These are phyloP conservation scores for Grammomys dolichurus DNA, from an alignment of 2,113 vertebrate species.

Conservation along the genomic window DNA sequence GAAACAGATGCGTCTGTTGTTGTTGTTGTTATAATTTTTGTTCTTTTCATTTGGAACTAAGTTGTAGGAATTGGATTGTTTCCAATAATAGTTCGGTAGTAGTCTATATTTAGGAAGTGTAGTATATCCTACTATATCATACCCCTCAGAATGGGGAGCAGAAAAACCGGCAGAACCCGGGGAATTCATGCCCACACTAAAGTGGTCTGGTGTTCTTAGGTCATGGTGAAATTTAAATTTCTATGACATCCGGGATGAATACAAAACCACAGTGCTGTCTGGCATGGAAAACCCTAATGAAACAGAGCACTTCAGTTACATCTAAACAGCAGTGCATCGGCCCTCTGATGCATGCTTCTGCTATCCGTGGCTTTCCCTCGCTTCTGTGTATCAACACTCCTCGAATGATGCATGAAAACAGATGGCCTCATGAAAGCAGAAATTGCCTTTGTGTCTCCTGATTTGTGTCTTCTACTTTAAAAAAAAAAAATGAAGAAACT, in stretches of 20 bases:
- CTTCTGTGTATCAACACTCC: background rate
- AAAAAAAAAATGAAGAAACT: background rate
- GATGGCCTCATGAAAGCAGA: background rate
- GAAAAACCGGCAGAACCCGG: background rate
- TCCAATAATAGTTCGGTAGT: background rate
- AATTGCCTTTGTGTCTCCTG: background rate
- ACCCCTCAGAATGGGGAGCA: background rate
- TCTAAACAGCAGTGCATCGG: background rate
- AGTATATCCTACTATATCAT: background rate
- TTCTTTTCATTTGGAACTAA: slow-evolving; percentile 21
- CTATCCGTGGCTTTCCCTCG: background rate
- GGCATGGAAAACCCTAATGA: background rate
- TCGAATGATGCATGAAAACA: background rate
- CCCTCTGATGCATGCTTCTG: background rate
- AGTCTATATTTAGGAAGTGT: background rate
- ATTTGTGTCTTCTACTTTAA: background rate
- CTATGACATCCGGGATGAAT: background rate
- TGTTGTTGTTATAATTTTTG: background rate
- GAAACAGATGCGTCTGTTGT: background rate
- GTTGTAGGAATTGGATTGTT: background rate
- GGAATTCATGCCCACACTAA: background rate
- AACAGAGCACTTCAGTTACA: background rate
- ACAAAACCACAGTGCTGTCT: background rate
- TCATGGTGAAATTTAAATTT: background rate
- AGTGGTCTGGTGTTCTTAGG: background rate